Percentiles rank a stretch among this genome's conserved stretches.
Evolutionary conservation across 2,113 vertebrate species (phyloP).

Genomic region (Bos javanicus): DNA sequence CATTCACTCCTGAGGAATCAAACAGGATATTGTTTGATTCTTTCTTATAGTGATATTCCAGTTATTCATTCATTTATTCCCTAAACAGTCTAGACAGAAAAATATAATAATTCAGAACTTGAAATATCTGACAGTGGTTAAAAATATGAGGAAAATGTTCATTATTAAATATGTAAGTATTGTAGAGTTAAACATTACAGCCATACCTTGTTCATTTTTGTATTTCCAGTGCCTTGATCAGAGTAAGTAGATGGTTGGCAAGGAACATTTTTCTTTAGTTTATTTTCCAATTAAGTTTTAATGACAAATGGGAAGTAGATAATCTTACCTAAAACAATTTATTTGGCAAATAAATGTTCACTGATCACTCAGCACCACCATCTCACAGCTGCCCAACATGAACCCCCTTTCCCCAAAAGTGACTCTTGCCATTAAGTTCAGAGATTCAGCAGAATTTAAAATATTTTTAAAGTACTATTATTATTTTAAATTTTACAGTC

Average conservation of each 20-base stretch:
- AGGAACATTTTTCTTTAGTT: neutral
- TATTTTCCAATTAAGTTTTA: neutral
- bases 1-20: conserved; percentile 1
- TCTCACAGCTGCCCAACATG: neutral
- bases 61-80: neutral
- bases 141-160: neutral
- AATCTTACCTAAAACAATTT: neutral
- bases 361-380: too few relatives aligned
- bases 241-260: neutral
- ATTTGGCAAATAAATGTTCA: neutral
- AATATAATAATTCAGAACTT: neutral
- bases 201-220: neutral
- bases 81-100: neutral
- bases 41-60: neutral
- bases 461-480: neutral
- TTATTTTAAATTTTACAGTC: neutral
- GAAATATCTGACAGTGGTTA: neutral
- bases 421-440: neutral
- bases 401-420: neutral
- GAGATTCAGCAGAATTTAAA: neutral
- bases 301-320: neutral
- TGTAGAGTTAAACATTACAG: neutral
- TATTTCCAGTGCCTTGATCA: neutral
- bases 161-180: neutral
- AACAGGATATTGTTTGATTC: neutral